Evolutionary conservation across 2,113 vertebrate species (phyloP), one percentile per base, ranked within the genome.

Genomic region (Halcyon malimbica): DNA sequence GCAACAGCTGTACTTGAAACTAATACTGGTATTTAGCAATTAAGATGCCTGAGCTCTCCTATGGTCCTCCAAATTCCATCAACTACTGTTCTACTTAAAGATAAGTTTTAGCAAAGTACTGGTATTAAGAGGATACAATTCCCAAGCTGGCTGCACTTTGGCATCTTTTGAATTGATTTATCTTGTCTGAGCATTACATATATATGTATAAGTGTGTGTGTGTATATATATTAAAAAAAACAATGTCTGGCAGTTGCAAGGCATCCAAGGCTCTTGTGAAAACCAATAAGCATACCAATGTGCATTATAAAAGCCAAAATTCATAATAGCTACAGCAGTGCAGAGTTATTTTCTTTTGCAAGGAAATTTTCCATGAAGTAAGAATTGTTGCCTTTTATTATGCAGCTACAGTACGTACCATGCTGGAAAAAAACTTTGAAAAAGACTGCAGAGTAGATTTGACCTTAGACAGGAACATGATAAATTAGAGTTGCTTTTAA

Each of bases 381-480:
- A 87, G 54, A 86, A 87, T 75, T 64, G 51, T 75, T 92, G 94
- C 24, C 37, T 94, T 94, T 97, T 93, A 69, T 95, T 87, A 87
- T 97, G 94, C 67, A 93, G 53, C 76, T 86, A 59, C 44, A 79
- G 54, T 87, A 69, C 68, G 87, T 93, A 82, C 28, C 35, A 33
- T 53, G 33, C 65, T 90, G 53, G 71, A 51, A 51, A 51, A 95
- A 95, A 88, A 87, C 56, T 92, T 82, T 73, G 79, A 73, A 79
- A 83, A 95, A 89, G 33, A 86, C 87, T 67, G 44, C 59, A 37
- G 79, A 96, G 90, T 87, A 94, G 51, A 86, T 88, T 83, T 94
- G 77, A 96, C 69, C 90, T 92, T 67, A 95, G 86, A 93, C 68
- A 90, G 21, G 46, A 85, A 29, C 56, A 87, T 12, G 16, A 84